Base-by-base conservation (phyloP, 2,888 invertebrate genomes). In the Octodonta nipae region DNA sequence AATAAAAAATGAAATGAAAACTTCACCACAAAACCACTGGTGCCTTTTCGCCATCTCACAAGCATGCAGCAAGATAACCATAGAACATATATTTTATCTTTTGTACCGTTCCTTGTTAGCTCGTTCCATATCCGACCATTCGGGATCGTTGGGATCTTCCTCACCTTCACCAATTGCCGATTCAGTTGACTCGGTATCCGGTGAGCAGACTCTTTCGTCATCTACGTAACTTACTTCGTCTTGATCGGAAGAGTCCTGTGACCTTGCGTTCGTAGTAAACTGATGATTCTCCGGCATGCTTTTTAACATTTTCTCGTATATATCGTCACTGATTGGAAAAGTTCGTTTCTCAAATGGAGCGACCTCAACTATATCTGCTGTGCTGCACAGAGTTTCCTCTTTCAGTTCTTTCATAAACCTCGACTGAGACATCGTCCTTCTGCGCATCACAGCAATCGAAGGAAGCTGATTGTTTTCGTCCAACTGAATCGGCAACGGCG, bases 121-220 rank as follows among this genome's bases (percentile, higher is more conserved):
- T 34, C 50, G 45, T 42, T 57, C 60, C 45, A 55, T 54, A 38
- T 65, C 67, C 33, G 67, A 75, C 87, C 87, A 87, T 55, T 86
- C 86, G 4, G 78, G 78, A 65, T 86, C 86, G 56, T 85, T 83
- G 14, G 85, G 85, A 61, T 86, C 86, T 54, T 84, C 84, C 26
- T 47, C 48, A 60, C 86, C 85, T 51, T 84, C 52, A 2, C 70
- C 73, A 31, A 70, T 65, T 31, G 71, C 72, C 13, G 75, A 74
- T 47, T 67, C 66, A 32, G 67, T 67, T 33, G 65, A 64, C 43
- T 66, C 68, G 56, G 61, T 61, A 32, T 56, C 58, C n/a, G 54
- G 56, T 12, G 58, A 55, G 14, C 49, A 49, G 10, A 13, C 15
- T 11, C 28, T 15, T 3, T 13, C 15, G 10, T 13, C 28, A 13